These are phyloP conservation scores for Clarias fuscus DNA, from an alignment of 2,797 vertebrate species.

Conservation along the genomic window DNA sequence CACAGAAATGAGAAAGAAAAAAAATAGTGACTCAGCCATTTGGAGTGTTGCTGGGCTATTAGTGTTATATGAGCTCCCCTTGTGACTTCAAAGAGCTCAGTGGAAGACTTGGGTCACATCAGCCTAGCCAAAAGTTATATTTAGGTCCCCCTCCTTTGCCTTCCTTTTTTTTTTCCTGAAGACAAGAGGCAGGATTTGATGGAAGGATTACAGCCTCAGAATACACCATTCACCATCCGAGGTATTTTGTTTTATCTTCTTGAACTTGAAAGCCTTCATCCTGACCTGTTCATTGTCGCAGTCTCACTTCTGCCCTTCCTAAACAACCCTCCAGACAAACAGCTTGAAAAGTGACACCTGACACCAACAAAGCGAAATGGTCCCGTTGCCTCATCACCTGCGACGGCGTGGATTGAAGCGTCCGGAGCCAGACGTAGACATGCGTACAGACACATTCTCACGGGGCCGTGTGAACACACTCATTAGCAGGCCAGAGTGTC, in stretches of 20 bases:
- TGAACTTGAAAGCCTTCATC: constrained; percentile 15
- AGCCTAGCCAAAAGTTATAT: constrained; percentile 55
- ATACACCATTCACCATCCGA: background rate
- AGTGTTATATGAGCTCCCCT: constrained; percentile 61
- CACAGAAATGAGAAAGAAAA: constrained; percentile 26
- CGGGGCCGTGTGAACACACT: constrained; percentile 44
- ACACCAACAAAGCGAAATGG: constrained; percentile 23
- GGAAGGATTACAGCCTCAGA: constrained; percentile 39
- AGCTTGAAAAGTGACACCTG: constrained; percentile 15
- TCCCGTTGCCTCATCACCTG: constrained; percentile 19
- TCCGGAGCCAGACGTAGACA: constrained; percentile 31
- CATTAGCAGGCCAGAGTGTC: constrained; percentile 51
- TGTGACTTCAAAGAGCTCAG: constrained; percentile 60
- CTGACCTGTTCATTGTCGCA: background rate
- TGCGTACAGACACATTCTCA: constrained; percentile 25
- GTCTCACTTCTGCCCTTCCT: constrained; percentile 23
- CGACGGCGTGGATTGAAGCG: constrained; percentile 27
- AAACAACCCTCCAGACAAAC: constrained; percentile 29
- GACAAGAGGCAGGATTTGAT: constrained; percentile 38
- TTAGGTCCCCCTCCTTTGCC: constrained; percentile 27
- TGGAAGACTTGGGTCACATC: constrained; percentile 51
- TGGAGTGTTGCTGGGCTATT: constrained; percentile 53
- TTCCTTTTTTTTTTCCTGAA: background rate
- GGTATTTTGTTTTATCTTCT: constrained; percentile 18
- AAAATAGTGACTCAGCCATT: constrained; percentile 57